These are phyloP conservation scores for Dreissena polymorpha DNA, from an alignment of 1,140 invertebrate genomes.

Conservation along the genomic window DNA sequence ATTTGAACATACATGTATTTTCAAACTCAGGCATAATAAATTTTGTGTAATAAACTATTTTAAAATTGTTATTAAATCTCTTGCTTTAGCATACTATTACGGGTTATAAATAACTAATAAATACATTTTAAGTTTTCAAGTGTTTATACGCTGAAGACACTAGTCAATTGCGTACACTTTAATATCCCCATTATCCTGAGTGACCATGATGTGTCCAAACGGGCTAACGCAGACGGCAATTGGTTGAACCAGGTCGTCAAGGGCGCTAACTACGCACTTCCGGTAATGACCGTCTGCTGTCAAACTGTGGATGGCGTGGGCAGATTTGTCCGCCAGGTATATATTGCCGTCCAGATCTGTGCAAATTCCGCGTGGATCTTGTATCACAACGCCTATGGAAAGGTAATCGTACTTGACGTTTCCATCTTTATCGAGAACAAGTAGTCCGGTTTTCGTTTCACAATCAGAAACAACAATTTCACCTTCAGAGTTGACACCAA, in stretches of 20 bases:
- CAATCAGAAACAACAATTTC: conserved; percentile 66
- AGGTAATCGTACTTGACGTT: conserved; percentile 59
- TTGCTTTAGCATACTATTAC: no score
- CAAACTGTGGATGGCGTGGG: conserved; percentile 51
- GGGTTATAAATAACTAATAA: no score
- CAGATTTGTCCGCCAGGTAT: conserved; percentile 54
- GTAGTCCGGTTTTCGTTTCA: conserved; percentile 62
- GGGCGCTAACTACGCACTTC: conserved; percentile 51
- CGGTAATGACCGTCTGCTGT: conserved; percentile 51
- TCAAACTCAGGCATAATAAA: no score
- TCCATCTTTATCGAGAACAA: conserved; percentile 57
- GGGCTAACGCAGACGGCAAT: conserved; percentile 53
- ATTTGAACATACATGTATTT: no score
- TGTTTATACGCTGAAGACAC: neutral
- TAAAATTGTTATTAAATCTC: no score
- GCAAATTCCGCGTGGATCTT: conserved; percentile 64
- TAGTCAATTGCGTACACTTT: conserved; percentile 56
- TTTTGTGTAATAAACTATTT: no score
- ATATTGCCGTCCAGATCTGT: conserved; percentile 59
- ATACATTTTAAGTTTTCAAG: no score
- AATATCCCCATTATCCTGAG: conserved; percentile 53
- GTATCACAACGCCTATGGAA: conserved; percentile 52
- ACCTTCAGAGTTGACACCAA: conserved; percentile 59
- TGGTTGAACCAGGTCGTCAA: conserved; percentile 49
- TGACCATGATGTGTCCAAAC: conserved; percentile 54